Percentiles rank a stretch among this genome's conserved stretches.
Conservation (phyloP, 1,140 invertebrate genomes). For the Artemia franciscana region DNA sequence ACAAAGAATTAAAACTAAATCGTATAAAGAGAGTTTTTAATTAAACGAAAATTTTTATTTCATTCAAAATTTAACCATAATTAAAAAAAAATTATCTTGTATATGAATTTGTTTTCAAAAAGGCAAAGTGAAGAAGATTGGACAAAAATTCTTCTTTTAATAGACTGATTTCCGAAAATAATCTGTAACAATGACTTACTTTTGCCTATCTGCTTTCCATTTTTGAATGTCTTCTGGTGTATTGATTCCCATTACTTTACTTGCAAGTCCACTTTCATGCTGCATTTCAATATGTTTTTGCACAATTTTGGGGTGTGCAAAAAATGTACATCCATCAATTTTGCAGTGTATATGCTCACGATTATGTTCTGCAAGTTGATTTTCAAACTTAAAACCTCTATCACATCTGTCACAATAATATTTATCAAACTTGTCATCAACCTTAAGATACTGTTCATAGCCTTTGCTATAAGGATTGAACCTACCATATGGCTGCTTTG, state of each 20-base stretch:
- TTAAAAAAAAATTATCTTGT: too few relatives aligned
- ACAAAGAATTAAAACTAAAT: too few relatives aligned
- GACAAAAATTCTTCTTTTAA: too few relatives aligned
- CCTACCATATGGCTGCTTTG: too few relatives aligned
- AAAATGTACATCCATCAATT: constrained; percentile 52
- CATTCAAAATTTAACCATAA: too few relatives aligned
- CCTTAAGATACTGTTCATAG: not conserved
- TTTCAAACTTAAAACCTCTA: constrained; percentile 32
- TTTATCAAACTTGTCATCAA: not conserved
- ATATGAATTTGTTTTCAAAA: too few relatives aligned
- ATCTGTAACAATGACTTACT: too few relatives aligned
- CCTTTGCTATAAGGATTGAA: too few relatives aligned
- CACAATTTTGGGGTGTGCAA: constrained; percentile 47
- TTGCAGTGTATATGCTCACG: constrained; percentile 34
- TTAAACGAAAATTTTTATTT: too few relatives aligned
- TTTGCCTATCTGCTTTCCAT: constrained; percentile 54
- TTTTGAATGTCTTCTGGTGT: constrained; percentile 52
- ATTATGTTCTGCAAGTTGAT: constrained; percentile 35
- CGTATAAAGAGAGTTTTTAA: too few relatives aligned
- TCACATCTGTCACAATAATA: constrained; percentile 47
- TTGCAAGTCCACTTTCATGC: constrained; percentile 48
- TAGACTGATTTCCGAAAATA: too few relatives aligned
- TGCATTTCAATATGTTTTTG: constrained; percentile 54
- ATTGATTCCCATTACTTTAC: constrained; percentile 41
- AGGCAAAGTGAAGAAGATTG: too few relatives aligned